Evolutionary conservation across 53 echinoderm and acorn worm species (phyloP), one percentile per base, ranked within the genome.

Genomic region (Stichopus horrens): DNA sequence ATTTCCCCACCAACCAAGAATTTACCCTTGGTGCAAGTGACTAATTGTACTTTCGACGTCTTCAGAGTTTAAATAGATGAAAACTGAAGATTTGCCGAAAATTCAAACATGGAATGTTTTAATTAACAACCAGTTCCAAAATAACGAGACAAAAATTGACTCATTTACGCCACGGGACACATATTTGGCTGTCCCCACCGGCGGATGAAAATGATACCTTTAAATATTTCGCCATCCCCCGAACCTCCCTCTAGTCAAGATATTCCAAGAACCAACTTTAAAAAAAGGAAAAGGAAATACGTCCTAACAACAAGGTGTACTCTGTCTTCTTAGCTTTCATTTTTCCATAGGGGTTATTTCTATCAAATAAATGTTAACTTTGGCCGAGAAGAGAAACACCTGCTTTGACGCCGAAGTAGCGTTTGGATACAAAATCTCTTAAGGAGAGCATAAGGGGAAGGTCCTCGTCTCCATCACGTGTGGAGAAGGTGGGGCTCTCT

Each of bases 361-460:
- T 67, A 85, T 85, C 85, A 67, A 85, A 85, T 85, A 85, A 85
- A 63, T 85, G 85, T 85, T 85, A 85, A 85, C 85, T 23, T 52
- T 85, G 66, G 85, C 60, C 52, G 68, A 16, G 60, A 85, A 59
- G 59, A 85, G 68, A 67, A 85, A 85, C 85, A 85, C 85, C 85
- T 85, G 85, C 58, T 67, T 59, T 63, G 65, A 85, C 66, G 85
- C 9, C n/a, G 16, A 63, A 52, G 65, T 57, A 58, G 57, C 37
- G 85, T 18, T 76, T 53, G 37, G 85, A 85, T 59, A 85, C 68
- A 58, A 65, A 67, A 85, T 85, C 63, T 52, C 58, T 81, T 58
- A 21, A 81, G 21, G n/a, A 65, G 68, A 60, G 83, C 14, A 54
- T 53, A 54, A 85, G 19, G 66, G 52, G 18, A 85, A 23, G 85